Evolutionary conservation across 30 jellyfish, hydroid and myxozoan species (phyloP).

Genomic region (Chrysaora quinquecirrha): DNA sequence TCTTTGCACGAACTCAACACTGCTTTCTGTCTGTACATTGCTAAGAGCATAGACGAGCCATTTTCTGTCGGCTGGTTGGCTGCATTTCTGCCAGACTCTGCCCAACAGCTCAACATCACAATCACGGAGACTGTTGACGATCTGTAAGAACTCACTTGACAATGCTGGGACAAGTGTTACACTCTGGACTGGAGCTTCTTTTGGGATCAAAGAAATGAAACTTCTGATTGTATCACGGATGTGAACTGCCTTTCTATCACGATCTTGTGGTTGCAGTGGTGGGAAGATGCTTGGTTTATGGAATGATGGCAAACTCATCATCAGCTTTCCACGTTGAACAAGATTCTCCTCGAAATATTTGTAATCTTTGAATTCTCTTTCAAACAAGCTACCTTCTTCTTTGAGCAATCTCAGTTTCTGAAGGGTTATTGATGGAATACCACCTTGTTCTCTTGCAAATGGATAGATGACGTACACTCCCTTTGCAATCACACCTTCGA

Average conservation of each 20-base stretch:
- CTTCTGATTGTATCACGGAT: constrained; percentile 42
- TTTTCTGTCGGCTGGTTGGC: constrained; percentile 28
- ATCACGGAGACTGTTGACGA: constrained; percentile 52
- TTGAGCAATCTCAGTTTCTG: constrained; percentile 45
- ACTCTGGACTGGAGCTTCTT: constrained; percentile 57
- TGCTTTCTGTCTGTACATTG: constrained; percentile 49
- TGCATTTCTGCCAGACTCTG: constrained; percentile 50
- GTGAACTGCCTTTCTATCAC: constrained; percentile 37
- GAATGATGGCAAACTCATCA: constrained; percentile 56
- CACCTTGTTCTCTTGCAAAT: constrained; percentile 52
- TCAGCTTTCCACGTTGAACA: constrained; percentile 57
- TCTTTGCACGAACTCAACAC: constrained; percentile 29
- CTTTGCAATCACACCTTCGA: constrained; percentile 62
- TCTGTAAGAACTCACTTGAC: constrained; percentile 43
- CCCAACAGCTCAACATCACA: constrained; percentile 29
- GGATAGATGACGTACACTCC: constrained; percentile 67
- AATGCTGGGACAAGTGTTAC: constrained; percentile 55
- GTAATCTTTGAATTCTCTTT: constrained; percentile 8
- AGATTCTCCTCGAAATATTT: constrained; percentile 21
- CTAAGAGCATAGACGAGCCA: constrained; percentile 59
- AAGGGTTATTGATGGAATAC: constrained; percentile 41
- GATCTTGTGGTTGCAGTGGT: constrained; percentile 29
- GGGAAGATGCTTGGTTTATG: constrained; percentile 63
- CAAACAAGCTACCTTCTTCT: constrained; percentile 64
- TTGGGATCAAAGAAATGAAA: constrained; percentile 46